Conservation (phyloP, 64 coral and sea anemone genomes). For the Stichodactyla mertensii region DNA sequence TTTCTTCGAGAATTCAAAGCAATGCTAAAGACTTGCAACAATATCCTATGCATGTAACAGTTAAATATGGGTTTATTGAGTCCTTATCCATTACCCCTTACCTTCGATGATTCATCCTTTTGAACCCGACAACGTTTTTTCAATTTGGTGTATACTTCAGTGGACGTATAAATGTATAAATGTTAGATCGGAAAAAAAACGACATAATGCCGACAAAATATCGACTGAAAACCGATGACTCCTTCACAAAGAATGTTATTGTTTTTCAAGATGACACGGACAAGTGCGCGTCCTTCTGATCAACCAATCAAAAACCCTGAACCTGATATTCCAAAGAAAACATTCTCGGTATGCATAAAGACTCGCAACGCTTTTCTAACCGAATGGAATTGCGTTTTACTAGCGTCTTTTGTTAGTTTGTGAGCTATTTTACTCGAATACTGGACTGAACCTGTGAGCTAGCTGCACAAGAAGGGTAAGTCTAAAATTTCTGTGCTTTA, state of each 20-base stretch:
- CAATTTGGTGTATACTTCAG: too few species aligned
- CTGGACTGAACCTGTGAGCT: not conserved
- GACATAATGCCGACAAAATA: not conserved
- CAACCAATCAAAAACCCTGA: constrained; percentile 2
- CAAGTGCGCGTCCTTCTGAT: constrained; percentile 13
- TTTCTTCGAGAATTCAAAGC: too few species aligned
- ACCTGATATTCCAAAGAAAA: constrained; percentile 8
- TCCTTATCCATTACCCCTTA: too few species aligned
- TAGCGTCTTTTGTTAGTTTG: constrained; percentile 18
- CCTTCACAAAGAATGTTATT: constrained; percentile 21
- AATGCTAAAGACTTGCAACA: too few species aligned
- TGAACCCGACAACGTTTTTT: too few species aligned
- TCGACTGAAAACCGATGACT: constrained; percentile 19
- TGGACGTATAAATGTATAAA: too few species aligned
- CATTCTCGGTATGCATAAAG: constrained; percentile 1
- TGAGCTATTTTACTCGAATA: not conserved
- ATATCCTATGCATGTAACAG: too few species aligned
- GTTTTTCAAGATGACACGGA: constrained; percentile 16
- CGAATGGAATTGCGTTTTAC: not conserved
- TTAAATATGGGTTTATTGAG: too few species aligned
- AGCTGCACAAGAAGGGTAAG: not conserved
- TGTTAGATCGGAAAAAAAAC: not conserved
- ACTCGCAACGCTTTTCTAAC: constrained; percentile 10
- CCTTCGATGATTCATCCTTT: too few species aligned
- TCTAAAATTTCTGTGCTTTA: not conserved